phyloP scores from a whole-genome alignment of 2,888 invertebrate species.

The Diloba caeruleocephala region DNA sequence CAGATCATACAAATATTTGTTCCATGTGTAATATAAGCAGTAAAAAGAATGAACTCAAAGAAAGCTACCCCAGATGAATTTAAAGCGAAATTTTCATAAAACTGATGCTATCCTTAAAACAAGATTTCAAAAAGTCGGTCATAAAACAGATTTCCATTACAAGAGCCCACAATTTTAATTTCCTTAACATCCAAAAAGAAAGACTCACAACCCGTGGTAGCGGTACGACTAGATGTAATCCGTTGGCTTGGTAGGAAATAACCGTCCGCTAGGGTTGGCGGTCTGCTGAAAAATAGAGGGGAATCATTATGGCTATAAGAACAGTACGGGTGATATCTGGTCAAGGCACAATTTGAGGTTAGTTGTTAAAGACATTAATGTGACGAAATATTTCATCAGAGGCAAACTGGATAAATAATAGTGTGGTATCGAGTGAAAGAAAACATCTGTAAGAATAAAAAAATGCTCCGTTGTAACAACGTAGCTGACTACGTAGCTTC shows the following conservation, averaged over 20 bases:
- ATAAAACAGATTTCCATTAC: constrained; percentile 29
- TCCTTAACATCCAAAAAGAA: constrained; percentile 38
- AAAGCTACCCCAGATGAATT: constrained; percentile 2
- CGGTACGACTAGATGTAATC: constrained; percentile 32
- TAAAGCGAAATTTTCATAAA: constrained; percentile 18
- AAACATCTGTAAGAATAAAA: too few species aligned
- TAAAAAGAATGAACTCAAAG: too few species aligned
- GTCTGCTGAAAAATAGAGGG: not conserved
- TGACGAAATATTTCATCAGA: too few species aligned
- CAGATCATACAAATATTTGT: too few species aligned
- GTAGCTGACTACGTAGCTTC: too few species aligned
- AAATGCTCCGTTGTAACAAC: too few species aligned
- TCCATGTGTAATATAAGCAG: too few species aligned
- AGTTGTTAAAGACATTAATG: too few species aligned
- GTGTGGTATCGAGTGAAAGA: too few species aligned
- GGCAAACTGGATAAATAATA: too few species aligned
- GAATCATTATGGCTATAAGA: not conserved
- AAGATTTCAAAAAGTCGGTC: constrained; percentile 13
- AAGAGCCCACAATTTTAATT: constrained; percentile 42
- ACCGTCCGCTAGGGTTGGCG: constrained; percentile 8
- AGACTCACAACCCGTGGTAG: constrained; percentile 9
- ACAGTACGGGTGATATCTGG: too few species aligned
- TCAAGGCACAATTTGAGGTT: too few species aligned
- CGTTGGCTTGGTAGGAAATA: constrained; percentile 27
- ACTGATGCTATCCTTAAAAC: constrained; percentile 5